A percentile compares a stretch with the other conserved stretches of the same genome.
phyloP scores from a whole-genome alignment of 2,797 vertebrate species.

The Bovichtus diacanthus region DNA sequence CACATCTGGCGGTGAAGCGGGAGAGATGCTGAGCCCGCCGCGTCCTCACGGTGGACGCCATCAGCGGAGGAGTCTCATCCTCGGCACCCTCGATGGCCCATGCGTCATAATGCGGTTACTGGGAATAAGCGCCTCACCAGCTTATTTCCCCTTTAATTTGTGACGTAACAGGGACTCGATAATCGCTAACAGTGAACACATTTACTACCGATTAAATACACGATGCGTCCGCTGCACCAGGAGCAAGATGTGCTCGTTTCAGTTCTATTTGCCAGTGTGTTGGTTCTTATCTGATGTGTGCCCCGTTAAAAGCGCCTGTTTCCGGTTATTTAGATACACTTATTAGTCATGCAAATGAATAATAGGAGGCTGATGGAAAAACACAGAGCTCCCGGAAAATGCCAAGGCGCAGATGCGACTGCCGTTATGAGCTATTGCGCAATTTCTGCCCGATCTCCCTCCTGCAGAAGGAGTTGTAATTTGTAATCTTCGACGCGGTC shows the following conservation, averaged over 20 bases:
- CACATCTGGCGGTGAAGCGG: conserved; percentile 29
- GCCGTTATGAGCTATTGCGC: conserved; percentile 60
- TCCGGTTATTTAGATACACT: conserved; percentile 17
- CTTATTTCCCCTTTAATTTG: conserved; percentile 81
- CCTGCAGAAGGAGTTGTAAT: conserved; percentile 54
- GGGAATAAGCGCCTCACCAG: conserved; percentile 80
- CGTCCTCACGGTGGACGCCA: conserved; percentile 37
- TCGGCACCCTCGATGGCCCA: conserved; percentile 71
- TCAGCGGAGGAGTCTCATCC: conserved; percentile 61
- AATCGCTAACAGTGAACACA: conserved; percentile 56
- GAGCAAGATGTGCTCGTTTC: conserved; percentile 4
- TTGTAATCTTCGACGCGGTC: conserved; percentile 41
- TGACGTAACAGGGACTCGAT: conserved; percentile 78
- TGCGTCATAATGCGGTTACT: conserved; percentile 91
- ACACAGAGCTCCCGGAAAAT: conserved; percentile 26
- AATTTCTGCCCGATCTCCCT: conserved; percentile 56
- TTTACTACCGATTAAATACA: conserved; percentile 59
- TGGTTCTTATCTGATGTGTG: conserved; percentile 6
- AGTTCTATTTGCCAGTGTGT: conserved; percentile 3
- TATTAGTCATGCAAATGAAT: conserved; percentile 24
- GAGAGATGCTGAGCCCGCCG: conserved; percentile 37
- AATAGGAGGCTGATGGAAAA: conserved; percentile 40
- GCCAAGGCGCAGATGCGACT: conserved; percentile 32
- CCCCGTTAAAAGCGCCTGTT: conserved; percentile 15
- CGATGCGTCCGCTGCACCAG: neutral